Percentiles rank a stretch among this genome's conserved stretches.
These are phyloP conservation scores for Entelurus aequoreus DNA, from an alignment of 2,113 vertebrate genomes.

Conservation along the genomic window DNA sequence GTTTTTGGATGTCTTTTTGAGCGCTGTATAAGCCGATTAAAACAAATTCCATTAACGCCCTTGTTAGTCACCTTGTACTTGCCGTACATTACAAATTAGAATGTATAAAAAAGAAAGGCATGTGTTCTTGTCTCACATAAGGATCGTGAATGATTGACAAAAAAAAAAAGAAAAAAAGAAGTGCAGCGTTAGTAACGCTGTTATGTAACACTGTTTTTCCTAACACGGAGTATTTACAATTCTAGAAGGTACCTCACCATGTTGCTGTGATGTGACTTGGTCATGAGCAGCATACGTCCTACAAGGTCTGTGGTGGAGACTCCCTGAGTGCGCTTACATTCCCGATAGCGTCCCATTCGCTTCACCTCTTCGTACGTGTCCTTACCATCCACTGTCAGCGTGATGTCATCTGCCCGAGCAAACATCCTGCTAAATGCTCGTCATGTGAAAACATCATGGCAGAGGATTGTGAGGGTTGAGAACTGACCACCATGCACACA, in stretches of 20 bases:
- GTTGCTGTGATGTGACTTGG: conserved; percentile 95
- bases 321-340: conserved; percentile 93
- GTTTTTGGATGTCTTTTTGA: no score
- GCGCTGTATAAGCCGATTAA: no score
- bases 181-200: no score
- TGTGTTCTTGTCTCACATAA: no score
- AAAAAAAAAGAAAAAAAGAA: no score
- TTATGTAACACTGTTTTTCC: no score
- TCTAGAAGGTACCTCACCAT: conserved; percentile 71
- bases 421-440: background rate
- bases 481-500: conserved; percentile 91
- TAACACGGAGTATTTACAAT: no score
- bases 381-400: conserved; percentile 87
- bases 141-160: no score
- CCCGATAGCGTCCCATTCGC: conserved; percentile 82
- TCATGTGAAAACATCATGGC: background rate
- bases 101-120: no score
- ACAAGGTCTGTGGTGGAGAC: conserved; percentile 97
- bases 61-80: no score
- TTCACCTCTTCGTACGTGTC: conserved; percentile 97
- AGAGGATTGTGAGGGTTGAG: background rate
- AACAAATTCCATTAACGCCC: no score
- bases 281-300: conserved; percentile 95
- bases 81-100: no score
- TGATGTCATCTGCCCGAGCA: conserved; percentile 85